phyloP scores from a whole-genome alignment of 2,797 vertebrate genomes.

The Streptopelia turtur region DNA sequence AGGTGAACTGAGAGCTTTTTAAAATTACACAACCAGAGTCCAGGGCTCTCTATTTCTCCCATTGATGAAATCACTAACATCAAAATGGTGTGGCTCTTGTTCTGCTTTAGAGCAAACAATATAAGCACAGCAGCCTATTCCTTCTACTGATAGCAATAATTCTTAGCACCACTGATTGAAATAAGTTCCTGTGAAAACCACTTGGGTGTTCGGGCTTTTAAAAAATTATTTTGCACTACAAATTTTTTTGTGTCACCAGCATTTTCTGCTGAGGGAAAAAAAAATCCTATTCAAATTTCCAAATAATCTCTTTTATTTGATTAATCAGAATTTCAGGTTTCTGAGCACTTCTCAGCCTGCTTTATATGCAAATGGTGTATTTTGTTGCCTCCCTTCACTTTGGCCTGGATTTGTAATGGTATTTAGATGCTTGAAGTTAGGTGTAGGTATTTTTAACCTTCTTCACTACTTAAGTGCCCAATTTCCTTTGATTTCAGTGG shows the following conservation, averaged over 20 bases:
- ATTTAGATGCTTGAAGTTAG: not conserved
- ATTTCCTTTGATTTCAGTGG: not conserved
- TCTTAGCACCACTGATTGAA: constrained; percentile 23
- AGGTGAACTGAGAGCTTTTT: constrained; percentile 43
- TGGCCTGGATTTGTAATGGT: not conserved
- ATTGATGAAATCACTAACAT: constrained; percentile 39
- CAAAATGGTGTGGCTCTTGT: constrained; percentile 17
- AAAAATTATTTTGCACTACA: constrained; percentile 10
- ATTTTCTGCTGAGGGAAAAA: not conserved
- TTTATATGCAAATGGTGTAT: not conserved
- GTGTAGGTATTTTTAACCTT: not conserved
- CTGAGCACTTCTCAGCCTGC: not conserved
- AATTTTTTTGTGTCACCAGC: not conserved
- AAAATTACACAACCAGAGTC: not conserved
- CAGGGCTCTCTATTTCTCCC: constrained; percentile 23
- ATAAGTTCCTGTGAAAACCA: not conserved
- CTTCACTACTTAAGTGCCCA: not conserved
- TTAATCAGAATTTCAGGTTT: not conserved
- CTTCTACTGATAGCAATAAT: constrained; percentile 34
- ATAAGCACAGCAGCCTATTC: constrained; percentile 10
- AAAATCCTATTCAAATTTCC: not conserved
- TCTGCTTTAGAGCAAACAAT: constrained; percentile 32
- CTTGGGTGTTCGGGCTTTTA: not conserved
- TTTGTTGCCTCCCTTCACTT: not conserved
- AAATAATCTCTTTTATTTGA: not conserved